A percentile compares a stretch with the other conserved stretches of the same genome.
Evolutionary conservation across 2,113 vertebrate species (phyloP).

Genomic region (Dromas ardeola): DNA sequence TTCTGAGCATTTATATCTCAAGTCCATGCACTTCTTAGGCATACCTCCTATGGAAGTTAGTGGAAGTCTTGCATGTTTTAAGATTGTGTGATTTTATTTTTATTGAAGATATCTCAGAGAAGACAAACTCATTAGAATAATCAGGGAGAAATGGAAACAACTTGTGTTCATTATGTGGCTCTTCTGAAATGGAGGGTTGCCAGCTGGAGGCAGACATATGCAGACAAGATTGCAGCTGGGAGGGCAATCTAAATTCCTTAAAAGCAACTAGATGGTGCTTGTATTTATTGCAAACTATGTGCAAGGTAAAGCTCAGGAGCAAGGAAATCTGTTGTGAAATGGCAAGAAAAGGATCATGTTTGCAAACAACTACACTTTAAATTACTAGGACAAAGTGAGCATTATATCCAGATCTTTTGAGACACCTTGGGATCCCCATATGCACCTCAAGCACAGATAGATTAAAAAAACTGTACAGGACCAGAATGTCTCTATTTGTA

Average conservation of each 20-base stretch:
- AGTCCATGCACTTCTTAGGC: not conserved
- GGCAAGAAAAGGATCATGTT: not conserved
- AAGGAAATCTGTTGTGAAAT: not conserved
- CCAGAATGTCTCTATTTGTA: not conserved
- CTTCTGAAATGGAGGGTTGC: not conserved
- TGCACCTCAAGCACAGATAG: not conserved
- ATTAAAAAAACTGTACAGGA: not conserved
- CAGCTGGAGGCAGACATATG: slow-evolving; percentile 6
- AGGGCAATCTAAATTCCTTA: slow-evolving; percentile 13
- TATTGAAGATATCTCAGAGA: not conserved
- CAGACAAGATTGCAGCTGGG: not conserved
- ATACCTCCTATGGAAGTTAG: not conserved
- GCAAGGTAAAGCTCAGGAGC: not conserved
- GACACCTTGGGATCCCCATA: not conserved
- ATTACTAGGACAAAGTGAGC: not conserved
- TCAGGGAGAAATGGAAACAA: not conserved
- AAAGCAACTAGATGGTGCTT: not conserved
- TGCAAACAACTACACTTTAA: not conserved
- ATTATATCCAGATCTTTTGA: not conserved
- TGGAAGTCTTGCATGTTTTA: not conserved
- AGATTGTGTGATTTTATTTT: not conserved
- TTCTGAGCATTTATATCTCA: not conserved
- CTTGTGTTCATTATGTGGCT: not conserved
- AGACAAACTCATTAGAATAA: not conserved
- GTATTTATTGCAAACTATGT: not conserved